Evolutionary conservation across 2,113 vertebrate genomes (phyloP).

Genomic region (Peromyscus californicus): DNA sequence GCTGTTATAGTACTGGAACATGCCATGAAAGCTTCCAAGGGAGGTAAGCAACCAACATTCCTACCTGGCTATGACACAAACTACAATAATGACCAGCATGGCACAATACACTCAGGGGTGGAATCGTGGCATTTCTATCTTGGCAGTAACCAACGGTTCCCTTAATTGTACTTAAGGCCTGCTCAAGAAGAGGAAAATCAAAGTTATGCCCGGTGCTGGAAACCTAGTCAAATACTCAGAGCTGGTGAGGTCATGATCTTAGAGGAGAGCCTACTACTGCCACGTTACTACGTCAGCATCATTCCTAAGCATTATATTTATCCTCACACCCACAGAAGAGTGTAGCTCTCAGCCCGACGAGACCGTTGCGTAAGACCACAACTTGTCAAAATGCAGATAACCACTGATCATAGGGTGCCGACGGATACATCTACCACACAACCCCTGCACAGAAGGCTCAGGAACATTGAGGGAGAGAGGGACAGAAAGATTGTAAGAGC

Average conservation of each 20-base stretch:
- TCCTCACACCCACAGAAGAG: background rate
- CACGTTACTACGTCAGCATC: too few species aligned
- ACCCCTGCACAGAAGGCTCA: background rate
- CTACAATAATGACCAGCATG: too few species aligned
- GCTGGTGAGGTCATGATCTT: too few species aligned
- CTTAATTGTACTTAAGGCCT: background rate
- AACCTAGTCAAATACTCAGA: background rate
- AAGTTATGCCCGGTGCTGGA: background rate
- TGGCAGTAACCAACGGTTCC: too few species aligned
- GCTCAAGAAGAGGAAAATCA: background rate
- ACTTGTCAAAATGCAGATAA: background rate
- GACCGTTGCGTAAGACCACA: background rate
- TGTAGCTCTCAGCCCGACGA: background rate
- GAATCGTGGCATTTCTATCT: background rate
- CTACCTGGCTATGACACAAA: background rate
- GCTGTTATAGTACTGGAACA: background rate
- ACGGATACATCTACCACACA: background rate
- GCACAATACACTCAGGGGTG: background rate
- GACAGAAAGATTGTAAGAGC: background rate
- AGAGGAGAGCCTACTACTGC: background rate
- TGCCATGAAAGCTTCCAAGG: background rate
- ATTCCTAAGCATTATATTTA: background rate
- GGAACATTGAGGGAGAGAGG: background rate
- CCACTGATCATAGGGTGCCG: background rate
- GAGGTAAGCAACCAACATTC: background rate